phyloP scores from a whole-genome alignment of 1,140 invertebrate species.

The Drosophila lini region DNA sequence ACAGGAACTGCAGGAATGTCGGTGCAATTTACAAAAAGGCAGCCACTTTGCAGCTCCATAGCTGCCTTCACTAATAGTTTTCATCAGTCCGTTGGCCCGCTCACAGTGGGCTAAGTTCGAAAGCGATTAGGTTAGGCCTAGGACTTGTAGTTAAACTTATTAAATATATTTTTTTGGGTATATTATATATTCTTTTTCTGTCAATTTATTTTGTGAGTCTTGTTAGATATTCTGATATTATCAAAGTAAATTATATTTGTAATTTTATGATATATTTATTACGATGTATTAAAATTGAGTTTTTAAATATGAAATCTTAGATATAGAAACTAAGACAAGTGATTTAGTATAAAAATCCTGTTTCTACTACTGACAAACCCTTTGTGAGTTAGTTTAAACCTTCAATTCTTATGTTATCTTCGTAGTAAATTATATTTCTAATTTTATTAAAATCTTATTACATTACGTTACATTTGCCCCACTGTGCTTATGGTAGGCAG shows the following conservation, averaged over 20 bases:
- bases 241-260: too few relatives aligned
- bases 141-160: neutral
- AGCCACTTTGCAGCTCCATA: slow-evolving; percentile 69
- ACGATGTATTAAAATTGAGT: too few relatives aligned
- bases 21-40: slow-evolving; percentile 77
- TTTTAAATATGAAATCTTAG: too few relatives aligned
- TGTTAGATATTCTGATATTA: too few relatives aligned
- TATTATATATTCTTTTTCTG: neutral
- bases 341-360: too few relatives aligned
- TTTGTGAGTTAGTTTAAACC: neutral
- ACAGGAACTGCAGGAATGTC: slow-evolving; percentile 56
- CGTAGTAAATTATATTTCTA: neutral
- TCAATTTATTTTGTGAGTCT: too few relatives aligned
- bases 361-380: too few relatives aligned
- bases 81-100: slow-evolving; percentile 64
- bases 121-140: too few relatives aligned
- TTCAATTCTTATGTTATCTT: neutral
- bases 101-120: slow-evolving; percentile 8
- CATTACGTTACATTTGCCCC: neutral
- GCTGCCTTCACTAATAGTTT: slow-evolving; percentile 70
- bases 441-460: too few relatives aligned
- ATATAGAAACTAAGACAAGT: too few relatives aligned
- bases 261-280: too few relatives aligned
- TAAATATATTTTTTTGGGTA: neutral
- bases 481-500: slow-evolving; percentile 18